These are phyloP conservation scores for Hippocampus zosterae DNA, from an alignment of 2,113 vertebrate genomes.

Conservation along the genomic window DNA sequence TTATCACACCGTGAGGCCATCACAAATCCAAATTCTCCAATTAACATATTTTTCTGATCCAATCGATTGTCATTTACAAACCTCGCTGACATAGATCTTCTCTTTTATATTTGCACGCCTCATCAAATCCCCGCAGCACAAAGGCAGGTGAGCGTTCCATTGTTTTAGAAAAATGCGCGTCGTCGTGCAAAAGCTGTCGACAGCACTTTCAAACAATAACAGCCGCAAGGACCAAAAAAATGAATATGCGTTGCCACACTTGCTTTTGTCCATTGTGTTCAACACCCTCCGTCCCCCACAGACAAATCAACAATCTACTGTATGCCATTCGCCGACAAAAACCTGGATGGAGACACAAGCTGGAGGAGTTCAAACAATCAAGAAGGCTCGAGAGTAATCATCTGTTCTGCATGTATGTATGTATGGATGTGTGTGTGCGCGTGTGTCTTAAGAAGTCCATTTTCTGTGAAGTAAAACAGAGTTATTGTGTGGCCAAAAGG, in stretches of 20 bases:
- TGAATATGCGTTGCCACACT: constrained; percentile 61
- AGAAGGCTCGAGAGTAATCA: no score
- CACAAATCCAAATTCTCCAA: neutral
- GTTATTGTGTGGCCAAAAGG: neutral
- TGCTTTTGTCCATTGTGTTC: constrained; percentile 67
- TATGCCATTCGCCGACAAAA: constrained; percentile 51
- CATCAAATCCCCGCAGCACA: constrained; percentile 37
- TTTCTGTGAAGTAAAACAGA: neutral
- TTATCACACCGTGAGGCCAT: neutral
- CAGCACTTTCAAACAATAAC: constrained; percentile 73
- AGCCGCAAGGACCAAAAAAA: constrained; percentile 61
- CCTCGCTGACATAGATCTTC: constrained; percentile 20
- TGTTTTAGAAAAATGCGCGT: constrained; percentile 53
- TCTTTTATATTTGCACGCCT: constrained; percentile 23
- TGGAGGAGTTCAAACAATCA: no score
- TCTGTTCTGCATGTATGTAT: no score
- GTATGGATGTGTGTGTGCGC: no score
- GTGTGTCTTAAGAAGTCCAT: neutral
- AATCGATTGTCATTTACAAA: constrained; percentile 1
- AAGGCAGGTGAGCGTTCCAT: constrained; percentile 43
- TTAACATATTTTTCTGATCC: neutral
- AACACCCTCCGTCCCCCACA: constrained; percentile 51
- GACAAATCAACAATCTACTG: constrained; percentile 28
- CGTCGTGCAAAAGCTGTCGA: constrained; percentile 64
- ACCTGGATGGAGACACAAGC: constrained; percentile 23